Percentiles rank a stretch among this genome's conserved stretches.
These are phyloP conservation scores for Himalopsyche anomala DNA, from an alignment of 2,888 invertebrate genomes.

Conservation along the genomic window DNA sequence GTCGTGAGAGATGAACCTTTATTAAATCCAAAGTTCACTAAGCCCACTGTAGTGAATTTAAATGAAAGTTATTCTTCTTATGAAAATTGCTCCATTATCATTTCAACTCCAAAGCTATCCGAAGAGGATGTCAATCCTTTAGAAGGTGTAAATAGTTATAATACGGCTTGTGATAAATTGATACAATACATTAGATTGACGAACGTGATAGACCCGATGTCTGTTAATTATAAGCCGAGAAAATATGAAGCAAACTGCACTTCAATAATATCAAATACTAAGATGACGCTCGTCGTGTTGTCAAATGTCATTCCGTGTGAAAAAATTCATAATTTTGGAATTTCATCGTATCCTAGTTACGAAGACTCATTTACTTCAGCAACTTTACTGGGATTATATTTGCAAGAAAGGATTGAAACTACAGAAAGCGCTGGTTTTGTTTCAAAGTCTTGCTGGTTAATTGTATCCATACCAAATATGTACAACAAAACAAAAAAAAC, in stretches of 20 bases:
- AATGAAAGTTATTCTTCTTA: background rate
- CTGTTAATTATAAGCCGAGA: background rate
- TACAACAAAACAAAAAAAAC: conserved; percentile 1
- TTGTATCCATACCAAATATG: conserved; percentile 25
- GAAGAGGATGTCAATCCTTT: background rate
- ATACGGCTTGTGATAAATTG: background rate
- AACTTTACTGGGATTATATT: background rate
- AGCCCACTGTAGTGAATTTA: background rate
- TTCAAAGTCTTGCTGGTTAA: conserved; percentile 3
- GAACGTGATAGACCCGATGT: background rate
- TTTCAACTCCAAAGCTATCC: background rate
- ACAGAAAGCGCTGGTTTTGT: background rate
- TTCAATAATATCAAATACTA: too few relatives aligned
- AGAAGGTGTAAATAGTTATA: background rate
- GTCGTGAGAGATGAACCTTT: too few relatives aligned
- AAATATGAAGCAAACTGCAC: conserved; percentile 19
- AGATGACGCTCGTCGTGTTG: too few relatives aligned
- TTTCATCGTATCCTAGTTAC: too few relatives aligned
- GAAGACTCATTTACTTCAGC: too few relatives aligned
- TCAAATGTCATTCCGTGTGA: too few relatives aligned
- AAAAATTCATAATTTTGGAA: too few relatives aligned
- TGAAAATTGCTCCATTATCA: background rate
- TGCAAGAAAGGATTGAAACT: too few relatives aligned
- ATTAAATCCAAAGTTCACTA: background rate
- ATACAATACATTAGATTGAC: background rate